phyloP scores from a whole-genome alignment of 2,797 vertebrate species.

The Danionella dracula region DNA sequence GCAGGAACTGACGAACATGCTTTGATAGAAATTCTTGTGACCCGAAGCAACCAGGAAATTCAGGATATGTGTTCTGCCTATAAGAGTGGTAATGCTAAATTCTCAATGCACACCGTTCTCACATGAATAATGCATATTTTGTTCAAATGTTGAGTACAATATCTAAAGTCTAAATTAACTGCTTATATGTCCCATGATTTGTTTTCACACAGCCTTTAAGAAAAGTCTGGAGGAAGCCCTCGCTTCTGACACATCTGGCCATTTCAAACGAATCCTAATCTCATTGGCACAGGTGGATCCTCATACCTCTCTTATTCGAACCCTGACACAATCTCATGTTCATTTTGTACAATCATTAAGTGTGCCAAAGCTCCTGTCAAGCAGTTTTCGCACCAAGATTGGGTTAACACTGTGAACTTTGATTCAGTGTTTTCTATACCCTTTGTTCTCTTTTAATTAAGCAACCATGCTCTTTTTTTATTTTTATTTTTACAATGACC shows the following conservation, averaged over 20 bases:
- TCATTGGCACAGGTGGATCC: constrained; percentile 84
- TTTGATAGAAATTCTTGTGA: constrained; percentile 90
- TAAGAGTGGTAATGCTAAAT: constrained; percentile 65
- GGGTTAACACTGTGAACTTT: too few relatives aligned
- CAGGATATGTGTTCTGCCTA: constrained; percentile 83
- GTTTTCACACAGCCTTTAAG: constrained; percentile 72
- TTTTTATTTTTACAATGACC: too few relatives aligned
- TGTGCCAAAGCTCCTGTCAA: too few relatives aligned
- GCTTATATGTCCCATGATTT: not conserved
- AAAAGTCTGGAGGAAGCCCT: constrained; percentile 84
- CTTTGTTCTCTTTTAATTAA: too few relatives aligned
- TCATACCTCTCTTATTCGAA: not conserved
- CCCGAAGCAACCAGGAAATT: constrained; percentile 84
- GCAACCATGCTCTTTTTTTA: too few relatives aligned
- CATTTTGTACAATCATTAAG: too few relatives aligned
- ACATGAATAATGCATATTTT: too few relatives aligned
- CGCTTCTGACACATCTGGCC: constrained; percentile 88
- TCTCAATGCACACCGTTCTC: too few relatives aligned
- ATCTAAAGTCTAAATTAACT: too few relatives aligned
- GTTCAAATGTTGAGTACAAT: too few relatives aligned
- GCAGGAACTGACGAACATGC: constrained; percentile 88
- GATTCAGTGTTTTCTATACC: too few relatives aligned
- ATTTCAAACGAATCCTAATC: constrained; percentile 87
- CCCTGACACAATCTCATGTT: not conserved
- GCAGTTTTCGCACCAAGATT: too few relatives aligned